Evolutionary conservation across 2,113 vertebrate species (phyloP), one percentile per base, ranked within the genome.

Genomic region (Narcine bancroftii): DNA sequence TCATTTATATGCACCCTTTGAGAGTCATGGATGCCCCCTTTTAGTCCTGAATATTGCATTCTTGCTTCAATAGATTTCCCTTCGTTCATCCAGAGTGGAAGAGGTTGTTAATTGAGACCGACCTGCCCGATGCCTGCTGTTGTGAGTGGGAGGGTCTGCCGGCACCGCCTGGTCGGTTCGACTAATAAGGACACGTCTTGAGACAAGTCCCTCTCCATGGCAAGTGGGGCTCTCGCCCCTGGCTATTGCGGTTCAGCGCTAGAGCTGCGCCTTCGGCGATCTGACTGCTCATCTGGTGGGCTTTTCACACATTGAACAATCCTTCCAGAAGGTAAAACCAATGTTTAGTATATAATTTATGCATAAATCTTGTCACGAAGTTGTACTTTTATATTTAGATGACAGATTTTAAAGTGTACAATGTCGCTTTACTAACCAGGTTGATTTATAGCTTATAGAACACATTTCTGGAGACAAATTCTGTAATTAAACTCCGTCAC

Each of bases 121-220:
- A 69, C 89, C 63, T 91, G 89, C 47, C 63, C 65, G 89, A 42
- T 15, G 10, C 21, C 89, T 42, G 19, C 89, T 91, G 63, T 26
- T 69, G 65, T 71, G 3, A 47, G 89, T 91, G 89, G 89, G 89
- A 91, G 89, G 89, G 63, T 91, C 89, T 69, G 89, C 89, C 45
- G 17, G 42, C 63, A 91, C 60, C 56, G 87, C 87, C 60, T 29
- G 87, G 42, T 69, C 63, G 63, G 77, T 11, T 69, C 39, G 36
- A 91, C 89, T 91, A 91, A 91, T 91, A 91, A 91, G 89, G 89
- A 69, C 21, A 69, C 60, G 42, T 89, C 63, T 91, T 36, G 65
- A 65, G 89, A 47, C 89, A 47, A 36, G 65, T 45, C 36, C 21
- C 63, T 33, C 10, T 91, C 65, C 45, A 91, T 91, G 89, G 89